Evolutionary conservation across 2,888 invertebrate species (phyloP).

Genomic region (Mythimna ferrago): DNA sequence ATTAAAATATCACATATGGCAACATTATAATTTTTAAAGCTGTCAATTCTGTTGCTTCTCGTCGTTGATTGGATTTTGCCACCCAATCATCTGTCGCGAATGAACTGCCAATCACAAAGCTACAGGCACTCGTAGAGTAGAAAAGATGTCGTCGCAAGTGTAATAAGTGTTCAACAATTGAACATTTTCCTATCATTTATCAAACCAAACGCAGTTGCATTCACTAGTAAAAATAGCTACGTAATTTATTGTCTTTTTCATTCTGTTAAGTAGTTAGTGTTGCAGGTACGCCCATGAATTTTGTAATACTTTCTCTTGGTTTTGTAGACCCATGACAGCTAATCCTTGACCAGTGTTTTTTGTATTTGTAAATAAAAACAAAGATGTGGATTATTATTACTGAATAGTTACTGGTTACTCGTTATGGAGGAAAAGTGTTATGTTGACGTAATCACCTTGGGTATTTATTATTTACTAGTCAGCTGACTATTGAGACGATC

Average conservation of each 20-base stretch:
- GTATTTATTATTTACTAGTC: constrained; percentile 34
- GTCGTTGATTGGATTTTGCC: constrained; percentile 68
- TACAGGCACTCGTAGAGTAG: constrained; percentile 82
- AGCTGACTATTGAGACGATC: constrained; percentile 30
- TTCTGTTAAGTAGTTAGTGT: constrained; percentile 63
- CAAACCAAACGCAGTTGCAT: constrained; percentile 74
- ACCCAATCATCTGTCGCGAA: constrained; percentile 54
- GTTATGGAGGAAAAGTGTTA: constrained; percentile 55
- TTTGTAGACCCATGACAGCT: constrained; percentile 76
- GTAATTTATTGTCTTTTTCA: constrained; percentile 49
- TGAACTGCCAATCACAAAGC: constrained; percentile 76
- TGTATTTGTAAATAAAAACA: constrained; percentile 89
- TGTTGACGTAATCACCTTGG: constrained; percentile 66
- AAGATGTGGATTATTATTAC: constrained; percentile 63
- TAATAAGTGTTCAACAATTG: constrained; percentile 67
- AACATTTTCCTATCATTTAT: constrained; percentile 72
- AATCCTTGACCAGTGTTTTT: constrained; percentile 81
- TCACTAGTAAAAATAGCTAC: constrained; percentile 54
- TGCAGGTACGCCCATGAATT: constrained; percentile 63
- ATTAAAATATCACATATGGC: constrained; percentile 27
- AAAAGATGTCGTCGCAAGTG: constrained; percentile 86
- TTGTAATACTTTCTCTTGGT: constrained; percentile 75
- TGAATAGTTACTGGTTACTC: constrained; percentile 54
- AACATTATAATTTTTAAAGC: constrained; percentile 46
- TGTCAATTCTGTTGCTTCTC: constrained; percentile 59